Base-by-base conservation (phyloP, 64 coral and sea anemone genomes). In the Actinia tenebrosa region DNA sequence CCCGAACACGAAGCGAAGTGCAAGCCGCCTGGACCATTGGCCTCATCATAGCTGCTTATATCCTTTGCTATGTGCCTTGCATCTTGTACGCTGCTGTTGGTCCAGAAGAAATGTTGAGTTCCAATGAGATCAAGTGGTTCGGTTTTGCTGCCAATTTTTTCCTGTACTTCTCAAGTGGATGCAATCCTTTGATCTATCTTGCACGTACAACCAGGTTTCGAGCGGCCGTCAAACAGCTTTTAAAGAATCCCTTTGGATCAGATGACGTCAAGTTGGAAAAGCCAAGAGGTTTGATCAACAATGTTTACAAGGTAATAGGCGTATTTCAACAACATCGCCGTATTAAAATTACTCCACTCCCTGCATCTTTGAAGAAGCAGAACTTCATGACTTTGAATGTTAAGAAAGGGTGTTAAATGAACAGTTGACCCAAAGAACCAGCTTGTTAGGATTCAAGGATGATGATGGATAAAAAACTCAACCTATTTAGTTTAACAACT, bases 181-280 rank as follows among this genome's bases (percentile, higher is more conserved):
- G 79, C 17, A 53, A 81, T 14, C 79, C 79, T 55, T 18, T 59
- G 4, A 87, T 87, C 69, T 77, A 56, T 17, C 55, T 23, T 30
- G 69, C 56, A 23, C 20, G 86, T 30, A 27, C 86, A 43, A 87
- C 46, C 27, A 87, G 86, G 42, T 87, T 87, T 43, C 66, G 68
- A n/a, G 23, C 13, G 11, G 86, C 86, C 27, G 23, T 87, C n/a
- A 77, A 87, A 54, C 68, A 87, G 15, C 47, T 87, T 15, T 0
- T 78, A 2, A 77, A 87, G 50, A 54, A 56, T 25, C 66, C 86
- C 19, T 77, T 16, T 56, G 66, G 86, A 54, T 75, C 69, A 13
- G 11, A 75, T 26, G 69, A 75, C 20, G 3, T 75, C 25, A 30
- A 75, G 15, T 0, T 75, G 10, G 69, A 75, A 75, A 75, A 30